Percentiles rank a stretch among this genome's conserved stretches.
Conservation (phyloP, 2,797 vertebrate species). For the Onychomys torridus region DNA sequence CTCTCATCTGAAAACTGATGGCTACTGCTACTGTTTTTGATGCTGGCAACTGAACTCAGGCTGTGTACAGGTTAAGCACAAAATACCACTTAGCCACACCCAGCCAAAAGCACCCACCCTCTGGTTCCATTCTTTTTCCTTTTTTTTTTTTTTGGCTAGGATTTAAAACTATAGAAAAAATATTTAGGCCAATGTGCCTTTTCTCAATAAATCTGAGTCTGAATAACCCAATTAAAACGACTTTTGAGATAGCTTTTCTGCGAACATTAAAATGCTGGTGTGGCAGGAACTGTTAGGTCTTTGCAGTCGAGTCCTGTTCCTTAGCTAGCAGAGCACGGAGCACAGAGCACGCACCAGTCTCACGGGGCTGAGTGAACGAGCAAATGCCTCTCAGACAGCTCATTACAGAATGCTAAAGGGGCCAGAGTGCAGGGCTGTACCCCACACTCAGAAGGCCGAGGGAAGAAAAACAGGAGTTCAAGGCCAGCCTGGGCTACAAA, state of each 20-base stretch:
- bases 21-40: not conserved
- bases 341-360: not conserved
- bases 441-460: not conserved
- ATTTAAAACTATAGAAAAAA: constrained; percentile 12
- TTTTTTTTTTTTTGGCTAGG: constrained; percentile 39
- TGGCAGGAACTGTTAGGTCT: not conserved
- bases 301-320: not conserved
- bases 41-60: not conserved
- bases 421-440: not conserved
- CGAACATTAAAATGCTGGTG: not conserved
- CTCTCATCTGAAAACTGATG: not conserved
- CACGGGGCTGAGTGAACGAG: not conserved
- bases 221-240: not conserved
- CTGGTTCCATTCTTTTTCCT: not conserved
- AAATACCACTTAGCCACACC: not conserved
- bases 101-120: not conserved
- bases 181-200: not conserved
- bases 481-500: not conserved
- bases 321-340: not conserved
- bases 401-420: not conserved
- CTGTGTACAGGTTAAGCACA: not conserved
- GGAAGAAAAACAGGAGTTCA: not conserved
- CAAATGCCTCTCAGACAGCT: constrained; percentile 4
- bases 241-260: not conserved
- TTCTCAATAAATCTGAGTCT: constrained; percentile 45